Evolutionary conservation across 2,113 vertebrate genomes (phyloP).

Genomic region (Peromyscus polionotus): DNA sequence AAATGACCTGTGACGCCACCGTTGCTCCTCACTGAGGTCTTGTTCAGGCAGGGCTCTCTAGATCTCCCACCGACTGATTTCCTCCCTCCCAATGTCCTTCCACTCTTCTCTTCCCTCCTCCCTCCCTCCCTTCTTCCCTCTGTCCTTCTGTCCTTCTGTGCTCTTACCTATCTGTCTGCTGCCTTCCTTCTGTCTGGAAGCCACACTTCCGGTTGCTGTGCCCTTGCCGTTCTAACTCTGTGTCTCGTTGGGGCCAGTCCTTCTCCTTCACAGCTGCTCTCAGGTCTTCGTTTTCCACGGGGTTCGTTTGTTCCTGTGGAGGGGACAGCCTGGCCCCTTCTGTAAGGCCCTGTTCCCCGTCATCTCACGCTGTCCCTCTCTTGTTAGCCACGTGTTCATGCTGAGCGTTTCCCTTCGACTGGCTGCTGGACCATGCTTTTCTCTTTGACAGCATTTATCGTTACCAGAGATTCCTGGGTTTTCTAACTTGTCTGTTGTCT

Average conservation of each 20-base stretch:
- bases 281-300: neutral
- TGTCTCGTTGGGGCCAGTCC: neutral
- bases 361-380: neutral
- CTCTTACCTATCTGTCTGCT: neutral
- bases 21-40: neutral
- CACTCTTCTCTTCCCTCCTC: neutral
- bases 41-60: neutral
- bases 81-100: neutral
- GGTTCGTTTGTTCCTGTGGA: neutral
- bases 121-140: neutral
- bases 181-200: neutral
- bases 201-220: neutral
- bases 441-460: neutral
- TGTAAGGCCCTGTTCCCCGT: neutral
- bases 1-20: neutral
- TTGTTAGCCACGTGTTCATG: neutral
- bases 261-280: neutral
- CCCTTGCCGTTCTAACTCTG: neutral
- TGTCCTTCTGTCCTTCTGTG: neutral
- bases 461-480: neutral
- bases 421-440: neutral
- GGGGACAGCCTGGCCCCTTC: neutral
- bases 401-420: neutral
- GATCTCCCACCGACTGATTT: neutral
- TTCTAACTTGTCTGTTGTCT: neutral